Base-by-base conservation (phyloP, 2,797 vertebrate genomes). In the Pitangus sulphuratus region DNA sequence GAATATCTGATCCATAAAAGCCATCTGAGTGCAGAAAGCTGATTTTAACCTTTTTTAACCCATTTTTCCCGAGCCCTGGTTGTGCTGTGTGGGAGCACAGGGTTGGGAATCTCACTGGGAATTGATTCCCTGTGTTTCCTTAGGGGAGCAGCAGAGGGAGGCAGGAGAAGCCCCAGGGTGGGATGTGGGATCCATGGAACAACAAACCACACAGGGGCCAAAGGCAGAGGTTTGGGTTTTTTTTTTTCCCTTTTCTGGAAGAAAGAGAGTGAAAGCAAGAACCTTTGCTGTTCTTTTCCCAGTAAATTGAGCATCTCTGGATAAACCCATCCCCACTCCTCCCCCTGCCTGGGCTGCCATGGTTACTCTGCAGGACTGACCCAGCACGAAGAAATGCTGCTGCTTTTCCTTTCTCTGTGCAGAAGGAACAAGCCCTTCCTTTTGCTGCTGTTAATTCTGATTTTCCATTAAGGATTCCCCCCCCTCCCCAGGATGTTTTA, bases 161-260 rank as follows among this genome's bases (percentile, higher is more conserved):
- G 30, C 48, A 0, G 0, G 51, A 4, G 42, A 30, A 44, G 65
- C 12, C 12, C 1, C 30, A 20, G 65, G 56, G 3, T 0, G 4
- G 74, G 51, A 9, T 5, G 33, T 8, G 39, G 71, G 42, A 16
- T 45, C 8, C 57, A 2, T 0, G 0, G 70, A n/a, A 75, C 14
- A 6, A 4, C 1, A 16, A 33, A 11, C 4, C 33, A 9, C 42
- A 1, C 0, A 0, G 28, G 12, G 40, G 4, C 53, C 58, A 47
- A 19, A 45, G 42, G 47, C 22, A 30, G 47, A 24, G 47, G 18
- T 7, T 44, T 18, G 45, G 21, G 9, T 11, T 20, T n/a, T 69
- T 24, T 17, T 28, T n/a, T 31, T n/a, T 11, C 25, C 12, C 47
- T 28, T 22, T 42, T 39, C 48, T 51, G 45, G 31, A 28, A 58